These are phyloP conservation scores for Tokudaia muenninki DNA, from an alignment of 2,797 vertebrate species.

Conservation along the genomic window DNA sequence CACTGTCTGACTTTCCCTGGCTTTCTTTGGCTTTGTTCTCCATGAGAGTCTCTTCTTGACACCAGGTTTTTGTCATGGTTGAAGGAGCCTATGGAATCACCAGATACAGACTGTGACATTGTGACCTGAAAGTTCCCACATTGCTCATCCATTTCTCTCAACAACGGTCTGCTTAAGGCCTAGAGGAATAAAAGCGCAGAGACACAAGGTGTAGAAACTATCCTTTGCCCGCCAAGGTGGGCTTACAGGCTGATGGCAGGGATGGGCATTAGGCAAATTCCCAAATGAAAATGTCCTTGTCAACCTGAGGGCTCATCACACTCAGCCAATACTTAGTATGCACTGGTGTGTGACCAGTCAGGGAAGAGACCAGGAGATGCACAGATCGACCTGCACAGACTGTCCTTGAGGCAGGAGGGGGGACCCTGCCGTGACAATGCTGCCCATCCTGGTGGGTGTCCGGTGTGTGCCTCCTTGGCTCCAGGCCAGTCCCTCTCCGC, in stretches of 20 bases:
- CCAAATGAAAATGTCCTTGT: not conserved
- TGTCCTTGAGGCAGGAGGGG: not conserved
- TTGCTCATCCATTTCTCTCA: fast-evolving
- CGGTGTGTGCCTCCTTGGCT: fast-evolving
- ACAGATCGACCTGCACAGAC: too few relatives aligned
- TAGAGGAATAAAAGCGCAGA: fast-evolving
- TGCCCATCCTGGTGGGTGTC: too few relatives aligned
- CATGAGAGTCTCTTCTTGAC: not conserved
- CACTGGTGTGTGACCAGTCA: not conserved
- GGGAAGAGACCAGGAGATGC: not conserved
- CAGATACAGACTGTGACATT: fast-evolving
- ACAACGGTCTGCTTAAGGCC: not conserved
- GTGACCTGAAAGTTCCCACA: fast-evolving
- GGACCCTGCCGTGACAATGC: not conserved
- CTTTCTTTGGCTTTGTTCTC: not conserved
- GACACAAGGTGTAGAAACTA: not conserved
- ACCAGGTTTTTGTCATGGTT: not conserved
- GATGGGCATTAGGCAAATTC: not conserved
- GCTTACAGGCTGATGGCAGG: not conserved
- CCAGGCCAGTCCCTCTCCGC: not conserved
- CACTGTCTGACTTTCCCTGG: too few relatives aligned
- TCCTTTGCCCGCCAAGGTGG: not conserved
- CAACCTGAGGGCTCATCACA: fast-evolving
- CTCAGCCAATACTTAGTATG: not conserved
- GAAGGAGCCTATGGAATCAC: not conserved